These are phyloP conservation scores for Cottoperca gobio DNA, from an alignment of 2,797 vertebrate species.

Conservation along the genomic window DNA sequence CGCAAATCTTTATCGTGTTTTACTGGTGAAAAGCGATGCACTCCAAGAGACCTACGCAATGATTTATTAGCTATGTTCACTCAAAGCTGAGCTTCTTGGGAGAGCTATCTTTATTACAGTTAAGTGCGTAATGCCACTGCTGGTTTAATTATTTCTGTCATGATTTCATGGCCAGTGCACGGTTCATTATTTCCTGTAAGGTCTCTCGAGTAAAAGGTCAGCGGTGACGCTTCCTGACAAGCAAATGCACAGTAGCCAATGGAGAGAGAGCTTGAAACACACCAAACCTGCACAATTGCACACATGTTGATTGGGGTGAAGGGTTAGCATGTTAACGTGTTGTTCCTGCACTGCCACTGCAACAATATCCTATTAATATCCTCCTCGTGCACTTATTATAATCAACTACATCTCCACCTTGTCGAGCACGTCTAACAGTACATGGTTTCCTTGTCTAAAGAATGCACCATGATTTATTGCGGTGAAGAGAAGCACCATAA, in stretches of 20 bases:
- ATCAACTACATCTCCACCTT: constrained; percentile 29
- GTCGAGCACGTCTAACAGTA: not conserved
- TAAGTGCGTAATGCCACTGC: constrained; percentile 41
- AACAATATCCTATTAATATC: constrained; percentile 38
- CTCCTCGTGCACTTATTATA: constrained; percentile 19
- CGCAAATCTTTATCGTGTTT: constrained; percentile 22
- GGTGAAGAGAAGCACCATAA: not conserved
- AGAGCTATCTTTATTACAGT: constrained; percentile 15
- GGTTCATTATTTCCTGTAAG: constrained; percentile 73
- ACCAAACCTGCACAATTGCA: constrained; percentile 13
- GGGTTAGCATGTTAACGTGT: constrained; percentile 38
- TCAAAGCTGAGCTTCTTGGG: constrained; percentile 3
- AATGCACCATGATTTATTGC: not conserved
- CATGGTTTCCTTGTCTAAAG: constrained; percentile 6
- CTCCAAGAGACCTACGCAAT: not conserved
- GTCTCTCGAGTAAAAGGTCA: constrained; percentile 72
- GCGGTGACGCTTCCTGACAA: constrained; percentile 55
- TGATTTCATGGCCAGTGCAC: constrained; percentile 34
- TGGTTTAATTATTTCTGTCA: constrained; percentile 63
- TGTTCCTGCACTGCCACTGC: constrained; percentile 10
- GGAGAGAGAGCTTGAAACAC: not conserved
- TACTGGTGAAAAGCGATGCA: not conserved
- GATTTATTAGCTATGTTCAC: not conserved
- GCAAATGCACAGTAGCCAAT: constrained; percentile 34
- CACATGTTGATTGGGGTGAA: constrained; percentile 42